These are phyloP conservation scores for Cheilosia variabilis DNA, from an alignment of 2,888 invertebrate genomes.

Conservation along the genomic window DNA sequence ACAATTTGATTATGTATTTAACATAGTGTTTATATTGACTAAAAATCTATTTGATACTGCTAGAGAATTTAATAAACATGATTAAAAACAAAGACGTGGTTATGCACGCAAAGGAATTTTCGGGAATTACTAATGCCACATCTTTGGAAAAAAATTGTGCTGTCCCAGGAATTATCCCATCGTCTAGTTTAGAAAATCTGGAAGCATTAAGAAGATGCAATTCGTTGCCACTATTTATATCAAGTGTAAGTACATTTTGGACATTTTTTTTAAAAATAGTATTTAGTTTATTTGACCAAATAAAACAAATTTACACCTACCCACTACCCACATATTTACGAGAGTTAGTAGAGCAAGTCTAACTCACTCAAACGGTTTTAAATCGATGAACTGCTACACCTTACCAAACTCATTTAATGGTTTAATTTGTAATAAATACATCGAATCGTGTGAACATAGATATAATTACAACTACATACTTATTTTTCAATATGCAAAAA, in stretches of 20 bases:
- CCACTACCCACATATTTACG: background rate
- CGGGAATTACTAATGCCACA: constrained; percentile 56
- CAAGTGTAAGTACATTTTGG: constrained; percentile 47
- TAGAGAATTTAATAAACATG: constrained; percentile 55
- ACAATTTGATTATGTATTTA: constrained; percentile 50
- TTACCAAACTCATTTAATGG: too few relatives aligned
- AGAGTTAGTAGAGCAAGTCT: too few relatives aligned
- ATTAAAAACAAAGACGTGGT: constrained; percentile 60
- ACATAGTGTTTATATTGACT: constrained; percentile 44
- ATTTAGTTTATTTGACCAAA: background rate
- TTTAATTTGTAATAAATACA: too few relatives aligned
- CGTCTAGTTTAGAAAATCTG: constrained; percentile 49
- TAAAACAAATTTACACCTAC: background rate
- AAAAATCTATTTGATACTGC: constrained; percentile 38
- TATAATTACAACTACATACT: background rate
- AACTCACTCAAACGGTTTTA: too few relatives aligned
- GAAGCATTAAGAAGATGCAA: constrained; percentile 56
- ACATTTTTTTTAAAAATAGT: background rate
- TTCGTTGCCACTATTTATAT: constrained; percentile 57
- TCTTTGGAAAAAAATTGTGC: constrained; percentile 54
- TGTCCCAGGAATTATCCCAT: constrained; percentile 37
- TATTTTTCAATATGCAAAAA: too few relatives aligned
- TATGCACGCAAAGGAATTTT: constrained; percentile 58
- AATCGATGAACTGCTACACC: too few relatives aligned
- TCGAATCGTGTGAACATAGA: background rate